phyloP scores from a whole-genome alignment of 2,113 vertebrate species.

The Isichthys henryi region DNA sequence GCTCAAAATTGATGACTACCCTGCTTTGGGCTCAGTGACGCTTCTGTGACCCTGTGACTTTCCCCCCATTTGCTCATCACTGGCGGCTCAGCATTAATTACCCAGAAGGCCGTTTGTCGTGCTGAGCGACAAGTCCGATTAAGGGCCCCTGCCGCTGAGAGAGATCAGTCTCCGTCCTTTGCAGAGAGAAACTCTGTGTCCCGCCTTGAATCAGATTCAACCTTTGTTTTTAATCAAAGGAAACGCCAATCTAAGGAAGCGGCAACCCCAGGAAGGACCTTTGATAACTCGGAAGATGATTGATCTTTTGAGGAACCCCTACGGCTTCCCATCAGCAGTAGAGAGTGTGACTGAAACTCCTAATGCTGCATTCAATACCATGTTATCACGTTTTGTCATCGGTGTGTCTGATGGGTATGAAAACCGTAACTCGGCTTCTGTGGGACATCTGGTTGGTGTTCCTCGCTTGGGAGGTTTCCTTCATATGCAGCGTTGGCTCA shows the following conservation, averaged over 20 bases:
- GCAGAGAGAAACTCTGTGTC: neutral
- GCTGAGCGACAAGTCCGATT: neutral
- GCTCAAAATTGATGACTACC: neutral
- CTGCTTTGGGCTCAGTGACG: neutral
- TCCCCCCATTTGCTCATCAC: neutral
- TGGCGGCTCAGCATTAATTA: neutral
- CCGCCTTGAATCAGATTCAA: neutral
- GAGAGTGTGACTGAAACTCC: neutral
- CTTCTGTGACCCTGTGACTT: neutral
- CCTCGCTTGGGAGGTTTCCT: neutral
- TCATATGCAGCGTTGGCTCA: no score
- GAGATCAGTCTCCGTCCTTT: neutral
- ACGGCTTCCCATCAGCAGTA: neutral
- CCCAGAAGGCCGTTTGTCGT: neutral
- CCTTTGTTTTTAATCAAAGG: neutral
- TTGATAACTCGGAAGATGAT: neutral
- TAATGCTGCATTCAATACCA: neutral
- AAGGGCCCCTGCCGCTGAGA: neutral
- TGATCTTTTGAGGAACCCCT: neutral
- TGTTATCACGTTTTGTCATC: neutral
- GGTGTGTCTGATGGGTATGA: neutral
- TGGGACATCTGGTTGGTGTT: neutral
- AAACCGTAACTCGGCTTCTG: neutral
- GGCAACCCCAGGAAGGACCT: neutral
- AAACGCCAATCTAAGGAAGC: neutral